Evolutionary conservation across 2,888 invertebrate species (phyloP).

Genomic region (Acleris cristana): DNA sequence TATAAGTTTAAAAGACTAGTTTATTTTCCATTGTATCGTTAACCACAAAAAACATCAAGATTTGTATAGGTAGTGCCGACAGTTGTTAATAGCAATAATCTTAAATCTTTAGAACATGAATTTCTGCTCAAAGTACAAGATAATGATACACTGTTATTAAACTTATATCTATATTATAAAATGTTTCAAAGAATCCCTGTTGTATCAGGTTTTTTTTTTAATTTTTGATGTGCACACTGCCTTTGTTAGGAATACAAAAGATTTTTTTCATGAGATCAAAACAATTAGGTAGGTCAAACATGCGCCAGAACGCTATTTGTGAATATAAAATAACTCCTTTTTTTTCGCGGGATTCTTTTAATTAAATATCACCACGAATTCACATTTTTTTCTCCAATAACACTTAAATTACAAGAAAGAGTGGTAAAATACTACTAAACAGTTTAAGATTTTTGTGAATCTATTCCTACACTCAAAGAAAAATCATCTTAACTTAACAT

Average conservation of each 20-base stretch:
- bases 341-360: background rate
- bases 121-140: too few relatives aligned
- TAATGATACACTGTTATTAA: too few relatives aligned
- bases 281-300: background rate
- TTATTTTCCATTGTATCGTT: too few relatives aligned
- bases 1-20: too few relatives aligned
- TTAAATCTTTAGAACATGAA: too few relatives aligned
- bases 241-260: background rate
- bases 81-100: too few relatives aligned
- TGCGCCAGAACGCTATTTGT: background rate
- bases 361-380: background rate
- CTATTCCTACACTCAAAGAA: background rate
- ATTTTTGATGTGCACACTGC: background rate
- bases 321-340: background rate
- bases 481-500: slow-evolving; percentile 10
- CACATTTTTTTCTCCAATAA: background rate
- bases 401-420: background rate
- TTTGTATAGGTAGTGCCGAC: too few relatives aligned
- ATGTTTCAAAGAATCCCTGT: too few relatives aligned
- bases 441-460: slow-evolving; percentile 45
- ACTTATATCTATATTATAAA: too few relatives aligned
- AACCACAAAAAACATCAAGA: too few relatives aligned
- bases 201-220: too few relatives aligned
- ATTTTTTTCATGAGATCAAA: slow-evolving; percentile 26
- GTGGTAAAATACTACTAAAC: background rate